Percentiles rank a stretch among this genome's conserved stretches.
Conservation (phyloP, 2,888 invertebrate genomes). For the Notodonta dromedarius region DNA sequence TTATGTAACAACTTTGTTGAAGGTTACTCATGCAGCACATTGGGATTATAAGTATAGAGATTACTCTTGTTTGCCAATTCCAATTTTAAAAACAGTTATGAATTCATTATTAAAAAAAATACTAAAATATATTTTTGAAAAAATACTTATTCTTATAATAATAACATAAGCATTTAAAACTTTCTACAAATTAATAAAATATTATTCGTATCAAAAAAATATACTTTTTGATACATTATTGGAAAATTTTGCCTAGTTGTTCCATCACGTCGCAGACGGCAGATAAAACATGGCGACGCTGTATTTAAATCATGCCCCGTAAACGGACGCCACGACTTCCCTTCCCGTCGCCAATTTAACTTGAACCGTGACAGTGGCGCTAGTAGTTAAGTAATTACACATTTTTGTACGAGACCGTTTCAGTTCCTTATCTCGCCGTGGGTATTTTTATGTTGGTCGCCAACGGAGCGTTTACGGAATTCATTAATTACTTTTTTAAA, state of each 20-base stretch:
- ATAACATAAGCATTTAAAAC: too few species aligned
- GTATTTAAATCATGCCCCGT: conserved; percentile 73
- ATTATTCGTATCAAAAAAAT: background rate
- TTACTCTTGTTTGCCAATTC: too few species aligned
- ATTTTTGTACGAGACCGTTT: conserved; percentile 16
- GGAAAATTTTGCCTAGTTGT: conserved; percentile 51
- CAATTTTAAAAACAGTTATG: too few species aligned
- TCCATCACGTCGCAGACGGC: conserved; percentile 71
- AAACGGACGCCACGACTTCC: conserved; percentile 56
- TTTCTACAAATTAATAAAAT: conserved; percentile 8
- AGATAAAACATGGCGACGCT: conserved; percentile 72
- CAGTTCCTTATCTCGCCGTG: conserved; percentile 30
- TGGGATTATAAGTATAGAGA: too few species aligned
- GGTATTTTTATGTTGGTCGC: conserved; percentile 45
- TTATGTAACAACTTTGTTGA: too few species aligned
- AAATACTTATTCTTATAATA: too few species aligned
- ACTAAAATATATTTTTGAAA: too few species aligned
- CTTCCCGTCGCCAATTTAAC: conserved; percentile 44
- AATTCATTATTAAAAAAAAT: too few species aligned
- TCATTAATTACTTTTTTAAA: conserved; percentile 73
- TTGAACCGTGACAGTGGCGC: conserved; percentile 44
- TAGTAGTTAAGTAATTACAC: conserved; percentile 33
- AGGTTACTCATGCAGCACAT: too few species aligned
- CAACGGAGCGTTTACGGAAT: conserved; percentile 53
- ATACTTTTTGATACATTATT: background rate